phyloP scores from a whole-genome alignment of 2,888 invertebrate genomes.

The Ennomos fuscantarius region DNA sequence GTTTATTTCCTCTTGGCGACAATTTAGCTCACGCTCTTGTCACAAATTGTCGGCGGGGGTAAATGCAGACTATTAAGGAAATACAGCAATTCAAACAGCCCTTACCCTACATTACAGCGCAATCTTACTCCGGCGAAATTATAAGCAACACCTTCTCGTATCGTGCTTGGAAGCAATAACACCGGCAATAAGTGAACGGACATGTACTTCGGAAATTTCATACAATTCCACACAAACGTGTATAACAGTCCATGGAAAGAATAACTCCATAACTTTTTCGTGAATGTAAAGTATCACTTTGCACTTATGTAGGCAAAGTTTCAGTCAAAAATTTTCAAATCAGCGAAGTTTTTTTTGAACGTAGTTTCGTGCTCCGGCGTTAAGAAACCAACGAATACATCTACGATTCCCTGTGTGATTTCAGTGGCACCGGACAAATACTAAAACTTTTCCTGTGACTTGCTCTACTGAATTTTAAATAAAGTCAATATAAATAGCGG shows the following conservation, averaged over 20 bases:
- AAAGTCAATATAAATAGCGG: conserved; percentile 61
- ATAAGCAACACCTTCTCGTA: conserved; percentile 82
- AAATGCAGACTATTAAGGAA: conserved; percentile 85
- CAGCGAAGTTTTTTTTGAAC: conserved; percentile 32
- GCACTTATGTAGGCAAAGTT: conserved; percentile 24
- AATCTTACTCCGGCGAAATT: conserved; percentile 81
- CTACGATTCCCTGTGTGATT: conserved; percentile 79
- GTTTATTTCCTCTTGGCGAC: conserved; percentile 83
- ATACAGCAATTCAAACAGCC: conserved; percentile 83
- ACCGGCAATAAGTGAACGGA: conserved; percentile 56
- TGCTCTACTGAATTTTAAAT: conserved; percentile 67
- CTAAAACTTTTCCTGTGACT: conserved; percentile 74
- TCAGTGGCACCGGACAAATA: conserved; percentile 76
- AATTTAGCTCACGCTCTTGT: conserved; percentile 83
- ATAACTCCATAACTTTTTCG: conserved; percentile 29
- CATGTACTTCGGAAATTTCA: conserved; percentile 51
- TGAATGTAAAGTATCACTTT: conserved; percentile 22
- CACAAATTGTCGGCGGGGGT: conserved; percentile 83
- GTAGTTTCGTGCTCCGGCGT: conserved; percentile 48
- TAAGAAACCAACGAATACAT: conserved; percentile 74
- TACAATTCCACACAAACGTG: conserved; percentile 41
- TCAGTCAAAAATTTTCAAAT: conserved; percentile 28
- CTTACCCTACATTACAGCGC: conserved; percentile 82
- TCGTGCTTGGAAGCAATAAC: conserved; percentile 78
- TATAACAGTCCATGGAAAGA: conserved; percentile 22